Conservation (phyloP, 2,797 vertebrate genomes). For the Macropus fuliginosus region DNA sequence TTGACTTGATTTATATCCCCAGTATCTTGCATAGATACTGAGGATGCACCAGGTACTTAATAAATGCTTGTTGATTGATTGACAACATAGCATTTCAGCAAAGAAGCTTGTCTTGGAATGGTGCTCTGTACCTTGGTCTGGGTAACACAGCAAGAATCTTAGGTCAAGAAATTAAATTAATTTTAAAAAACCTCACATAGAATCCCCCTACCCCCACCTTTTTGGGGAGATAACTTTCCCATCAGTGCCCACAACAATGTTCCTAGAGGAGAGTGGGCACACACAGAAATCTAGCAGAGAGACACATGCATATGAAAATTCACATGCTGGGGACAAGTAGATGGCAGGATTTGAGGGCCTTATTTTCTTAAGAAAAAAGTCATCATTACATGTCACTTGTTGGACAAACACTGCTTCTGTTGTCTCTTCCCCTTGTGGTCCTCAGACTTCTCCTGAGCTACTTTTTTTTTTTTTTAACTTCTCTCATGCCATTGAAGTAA, state of each 20-base stretch:
- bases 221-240: not conserved
- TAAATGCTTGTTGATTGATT: no score
- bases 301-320: not conserved
- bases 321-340: not conserved
- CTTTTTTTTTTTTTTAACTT: no score
- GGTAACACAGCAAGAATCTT: not conserved
- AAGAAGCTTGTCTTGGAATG: not conserved
- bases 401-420: not conserved
- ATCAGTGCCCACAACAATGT: not conserved
- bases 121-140: not conserved
- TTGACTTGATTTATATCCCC: not conserved
- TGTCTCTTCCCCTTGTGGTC: not conserved
- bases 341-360: not conserved
- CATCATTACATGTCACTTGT: not conserved
- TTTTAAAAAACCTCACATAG: not conserved
- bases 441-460: not conserved
- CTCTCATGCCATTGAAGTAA: not conserved
- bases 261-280: not conserved
- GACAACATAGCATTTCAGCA: no score
- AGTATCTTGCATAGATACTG: not conserved
- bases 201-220: not conserved
- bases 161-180: not conserved
- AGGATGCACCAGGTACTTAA: no score
- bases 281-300: not conserved
- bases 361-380: not conserved